phyloP scores from a whole-genome alignment of 2,113 vertebrate genomes.

The Carassius gibelio region DNA sequence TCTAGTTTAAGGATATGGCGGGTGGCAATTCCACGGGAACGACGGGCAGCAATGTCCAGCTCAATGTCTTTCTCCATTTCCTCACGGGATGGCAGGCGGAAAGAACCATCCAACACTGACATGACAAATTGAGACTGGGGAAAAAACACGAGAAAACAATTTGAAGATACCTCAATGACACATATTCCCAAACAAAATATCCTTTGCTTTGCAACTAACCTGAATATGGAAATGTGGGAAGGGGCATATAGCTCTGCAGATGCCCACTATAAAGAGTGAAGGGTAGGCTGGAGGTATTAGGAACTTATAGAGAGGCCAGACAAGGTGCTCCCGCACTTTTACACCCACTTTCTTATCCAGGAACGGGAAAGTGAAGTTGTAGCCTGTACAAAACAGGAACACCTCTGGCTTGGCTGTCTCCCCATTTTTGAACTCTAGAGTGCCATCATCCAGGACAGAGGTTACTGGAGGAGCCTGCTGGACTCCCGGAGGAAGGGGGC shows the following conservation, averaged over 20 bases:
- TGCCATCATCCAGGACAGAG: slow-evolving; percentile 64
- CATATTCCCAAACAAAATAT: neutral
- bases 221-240: slow-evolving; percentile 82
- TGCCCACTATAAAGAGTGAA: slow-evolving; percentile 78
- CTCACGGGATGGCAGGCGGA: slow-evolving; percentile 58
- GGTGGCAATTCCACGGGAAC: slow-evolving; percentile 53
- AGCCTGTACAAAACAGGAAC: slow-evolving; percentile 82
- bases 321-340: slow-evolving; percentile 66
- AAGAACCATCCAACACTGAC: slow-evolving; percentile 66
- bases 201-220: slow-evolving; percentile 58
- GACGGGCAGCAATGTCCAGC: slow-evolving; percentile 51
- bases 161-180: neutral
- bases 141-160: neutral
- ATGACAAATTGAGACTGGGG: slow-evolving; percentile 62
- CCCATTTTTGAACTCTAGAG: slow-evolving; percentile 71
- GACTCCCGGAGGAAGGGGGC: slow-evolving; percentile 69
- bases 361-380: slow-evolving; percentile 78
- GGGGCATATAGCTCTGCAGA: slow-evolving; percentile 79
- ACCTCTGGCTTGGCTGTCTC: slow-evolving; percentile 62
- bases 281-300: slow-evolving; percentile 77
- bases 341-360: slow-evolving; percentile 69
- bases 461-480: slow-evolving; percentile 64
- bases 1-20: slow-evolving; percentile 67
- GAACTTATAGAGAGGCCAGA: slow-evolving; percentile 76
- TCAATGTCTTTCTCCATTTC: slow-evolving; percentile 67